Conservation (phyloP, 1,140 invertebrate genomes). For the Drosophila paulistorum region DNA sequence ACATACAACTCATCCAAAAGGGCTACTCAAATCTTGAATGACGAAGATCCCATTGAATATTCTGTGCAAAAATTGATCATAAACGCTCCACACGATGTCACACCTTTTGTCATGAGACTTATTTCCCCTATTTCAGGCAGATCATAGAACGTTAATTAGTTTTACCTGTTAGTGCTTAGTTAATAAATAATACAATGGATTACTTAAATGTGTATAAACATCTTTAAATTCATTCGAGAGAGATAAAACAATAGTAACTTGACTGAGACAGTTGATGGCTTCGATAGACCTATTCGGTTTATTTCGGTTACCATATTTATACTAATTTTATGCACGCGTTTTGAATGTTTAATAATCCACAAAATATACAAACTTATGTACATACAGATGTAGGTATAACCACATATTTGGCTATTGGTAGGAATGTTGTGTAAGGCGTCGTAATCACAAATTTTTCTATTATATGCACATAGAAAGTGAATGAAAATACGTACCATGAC, state of each 20-base stretch:
- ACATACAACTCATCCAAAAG: not conserved
- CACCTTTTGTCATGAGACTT: conserved; percentile 47
- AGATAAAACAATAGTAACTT: conserved; percentile 25
- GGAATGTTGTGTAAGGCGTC: not conserved
- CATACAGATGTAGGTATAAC: not conserved
- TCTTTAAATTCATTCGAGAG: not conserved
- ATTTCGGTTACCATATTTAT: conserved; percentile 44
- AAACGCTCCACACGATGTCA: conserved; percentile 27
- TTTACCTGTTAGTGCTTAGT: not conserved
- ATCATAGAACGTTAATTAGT: conserved; percentile 1
- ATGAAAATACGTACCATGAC: not conserved
- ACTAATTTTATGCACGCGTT: conserved; percentile 75
- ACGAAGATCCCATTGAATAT: not conserved
- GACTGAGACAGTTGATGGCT: conserved; percentile 21
- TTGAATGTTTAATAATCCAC: conserved; percentile 56
- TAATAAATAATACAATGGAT: not conserved
- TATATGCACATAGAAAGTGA: not conserved
- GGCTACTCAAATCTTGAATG: too few species aligned
- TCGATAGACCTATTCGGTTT: conserved; percentile 27
- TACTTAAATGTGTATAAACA: conserved; percentile 13
- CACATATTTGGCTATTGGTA: not conserved
- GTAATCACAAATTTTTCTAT: conserved; percentile 7
- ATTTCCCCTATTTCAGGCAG: not conserved
- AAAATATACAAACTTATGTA: conserved; percentile 6
- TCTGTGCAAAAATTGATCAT: not conserved